These are phyloP conservation scores for Tortricodes alternella DNA, from an alignment of 2,888 invertebrate species.

Conservation along the genomic window DNA sequence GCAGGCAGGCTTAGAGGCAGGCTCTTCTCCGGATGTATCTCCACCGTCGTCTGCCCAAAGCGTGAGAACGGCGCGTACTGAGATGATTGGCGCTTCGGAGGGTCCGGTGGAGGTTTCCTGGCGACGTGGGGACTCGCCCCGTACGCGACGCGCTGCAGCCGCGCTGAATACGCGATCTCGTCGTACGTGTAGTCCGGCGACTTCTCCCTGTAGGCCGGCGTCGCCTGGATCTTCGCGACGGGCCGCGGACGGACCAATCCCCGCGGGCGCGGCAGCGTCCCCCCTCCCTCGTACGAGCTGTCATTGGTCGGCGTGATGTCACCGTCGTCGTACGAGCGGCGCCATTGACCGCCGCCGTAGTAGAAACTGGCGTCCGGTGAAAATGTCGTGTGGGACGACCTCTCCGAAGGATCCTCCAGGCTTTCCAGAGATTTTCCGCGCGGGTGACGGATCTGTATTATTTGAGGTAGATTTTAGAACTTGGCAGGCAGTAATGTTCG, in stretches of 20 bases:
- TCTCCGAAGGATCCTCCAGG: constrained; percentile 89
- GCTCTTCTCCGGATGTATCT: constrained; percentile 82
- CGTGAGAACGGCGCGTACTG: constrained; percentile 77
- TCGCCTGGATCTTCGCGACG: constrained; percentile 88
- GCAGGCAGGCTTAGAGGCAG: constrained; percentile 84
- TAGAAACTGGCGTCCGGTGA: constrained; percentile 83
- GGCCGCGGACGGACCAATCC: constrained; percentile 91
- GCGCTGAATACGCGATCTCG: constrained; percentile 74
- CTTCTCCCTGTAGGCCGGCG: constrained; percentile 73
- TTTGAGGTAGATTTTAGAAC: neutral
- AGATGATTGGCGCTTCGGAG: constrained; percentile 88
- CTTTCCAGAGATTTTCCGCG: constrained; percentile 94
- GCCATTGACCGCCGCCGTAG: constrained; percentile 85
- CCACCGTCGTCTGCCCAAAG: constrained; percentile 84
- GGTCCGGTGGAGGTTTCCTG: constrained; percentile 91
- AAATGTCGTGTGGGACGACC: constrained; percentile 84
- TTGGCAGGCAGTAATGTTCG: neutral
- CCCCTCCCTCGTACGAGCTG: constrained; percentile 86
- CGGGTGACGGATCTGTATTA: constrained; percentile 88
- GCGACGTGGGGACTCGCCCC: constrained; percentile 88
- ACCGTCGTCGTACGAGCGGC: constrained; percentile 93
- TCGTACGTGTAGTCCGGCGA: constrained; percentile 77
- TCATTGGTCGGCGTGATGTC: constrained; percentile 94
- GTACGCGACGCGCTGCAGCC: constrained; percentile 79
- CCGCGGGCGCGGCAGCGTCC: constrained; percentile 93